These are phyloP conservation scores for Drosophila repletoides DNA, from an alignment of 1,140 invertebrate genomes.

Conservation along the genomic window DNA sequence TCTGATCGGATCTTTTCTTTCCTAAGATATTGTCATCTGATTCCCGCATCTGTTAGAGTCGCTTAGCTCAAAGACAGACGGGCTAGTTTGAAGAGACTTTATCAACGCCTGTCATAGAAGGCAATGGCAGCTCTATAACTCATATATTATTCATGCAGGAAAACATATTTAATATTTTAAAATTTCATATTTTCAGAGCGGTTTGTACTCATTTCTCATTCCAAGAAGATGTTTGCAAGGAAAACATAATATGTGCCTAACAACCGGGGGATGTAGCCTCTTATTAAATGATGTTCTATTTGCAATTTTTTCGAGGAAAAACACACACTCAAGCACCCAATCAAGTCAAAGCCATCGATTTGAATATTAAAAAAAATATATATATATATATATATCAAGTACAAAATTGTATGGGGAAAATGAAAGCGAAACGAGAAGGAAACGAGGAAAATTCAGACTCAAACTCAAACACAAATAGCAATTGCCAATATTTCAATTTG, in stretches of 20 bases:
- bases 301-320: neutral
- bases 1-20: too few relatives aligned
- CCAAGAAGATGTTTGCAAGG: neutral
- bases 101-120: too few relatives aligned
- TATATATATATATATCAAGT: too few relatives aligned
- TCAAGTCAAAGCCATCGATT: slow-evolving; percentile 13
- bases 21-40: too few relatives aligned
- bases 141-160: too few relatives aligned
- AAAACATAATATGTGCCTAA: neutral
- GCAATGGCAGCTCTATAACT: too few relatives aligned
- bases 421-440: neutral
- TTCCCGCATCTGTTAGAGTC: too few relatives aligned
- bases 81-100: too few relatives aligned
- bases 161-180: too few relatives aligned
- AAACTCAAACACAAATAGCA: slow-evolving; percentile 1
- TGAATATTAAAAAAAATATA: slow-evolving; percentile 2
- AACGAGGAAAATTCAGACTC: neutral
- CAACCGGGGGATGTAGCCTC: neutral
- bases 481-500: slow-evolving; percentile 17
- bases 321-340: neutral
- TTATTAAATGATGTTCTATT: slow-evolving; percentile 12
- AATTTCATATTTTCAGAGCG: too few relatives aligned
- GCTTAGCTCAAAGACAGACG: too few relatives aligned
- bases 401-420: neutral
- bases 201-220: too few relatives aligned